A percentile compares a stretch with the other conserved stretches of the same genome.
Evolutionary conservation across 2,113 vertebrate genomes (phyloP).

Genomic region (Eclectus roratus): DNA sequence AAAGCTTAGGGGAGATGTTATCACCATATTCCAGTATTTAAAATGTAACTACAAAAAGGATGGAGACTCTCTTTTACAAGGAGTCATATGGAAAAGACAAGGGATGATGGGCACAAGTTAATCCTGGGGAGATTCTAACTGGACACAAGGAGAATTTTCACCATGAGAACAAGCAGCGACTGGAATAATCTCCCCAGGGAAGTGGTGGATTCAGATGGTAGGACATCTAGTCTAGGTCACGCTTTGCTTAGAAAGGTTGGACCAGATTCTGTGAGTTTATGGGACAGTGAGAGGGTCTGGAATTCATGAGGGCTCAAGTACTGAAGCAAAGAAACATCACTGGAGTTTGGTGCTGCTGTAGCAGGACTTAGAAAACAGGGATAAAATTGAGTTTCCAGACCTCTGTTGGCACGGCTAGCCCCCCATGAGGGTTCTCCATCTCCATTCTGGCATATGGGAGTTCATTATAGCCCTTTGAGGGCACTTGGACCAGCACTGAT

Average conservation of each 20-base stretch:
- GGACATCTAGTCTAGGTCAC: background rate
- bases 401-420: background rate
- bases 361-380: background rate
- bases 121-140: background rate
- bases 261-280: background rate
- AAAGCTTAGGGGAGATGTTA: background rate
- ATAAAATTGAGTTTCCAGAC: background rate
- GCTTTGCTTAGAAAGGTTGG: background rate
- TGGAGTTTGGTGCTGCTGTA: background rate
- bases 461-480: background rate
- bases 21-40: background rate
- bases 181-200: background rate
- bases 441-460: accelerated
- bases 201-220: background rate
- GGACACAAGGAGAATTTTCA: background rate
- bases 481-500: background rate
- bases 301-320: background rate
- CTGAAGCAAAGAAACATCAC: background rate
- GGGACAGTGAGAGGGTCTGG: background rate
- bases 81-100: background rate
- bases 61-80: background rate
- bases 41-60: background rate
- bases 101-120: background rate
- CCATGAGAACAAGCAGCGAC: background rate
- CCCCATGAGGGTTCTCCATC: accelerated